Percentiles rank a stretch among this genome's conserved stretches.
These are phyloP conservation scores for Crepidodera aurea DNA, from an alignment of 2,888 invertebrate species.

Conservation along the genomic window DNA sequence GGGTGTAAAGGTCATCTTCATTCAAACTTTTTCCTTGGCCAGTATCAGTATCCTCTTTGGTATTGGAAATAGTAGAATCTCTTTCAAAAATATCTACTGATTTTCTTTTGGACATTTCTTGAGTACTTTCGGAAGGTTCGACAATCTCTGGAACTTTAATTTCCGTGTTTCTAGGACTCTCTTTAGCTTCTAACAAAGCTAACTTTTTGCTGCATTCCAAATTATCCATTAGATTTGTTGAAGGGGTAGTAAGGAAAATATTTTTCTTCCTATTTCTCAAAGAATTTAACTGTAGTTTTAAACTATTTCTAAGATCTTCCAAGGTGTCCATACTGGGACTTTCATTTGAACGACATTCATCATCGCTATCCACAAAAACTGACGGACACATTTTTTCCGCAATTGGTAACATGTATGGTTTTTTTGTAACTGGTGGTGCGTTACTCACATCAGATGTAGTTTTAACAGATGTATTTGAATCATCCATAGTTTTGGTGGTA, in stretches of 20 bases:
- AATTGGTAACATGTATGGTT: background rate
- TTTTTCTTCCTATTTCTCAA: constrained; percentile 49
- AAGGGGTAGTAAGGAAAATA: constrained; percentile 32
- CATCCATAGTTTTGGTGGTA: background rate
- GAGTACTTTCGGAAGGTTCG: background rate
- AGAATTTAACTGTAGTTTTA: constrained; percentile 48
- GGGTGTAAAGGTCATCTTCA: constrained; percentile 29
- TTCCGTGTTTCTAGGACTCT: background rate
- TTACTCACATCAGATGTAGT: background rate
- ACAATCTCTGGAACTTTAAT: background rate
- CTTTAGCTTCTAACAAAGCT: constrained; percentile 11
- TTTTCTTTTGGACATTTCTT: background rate
- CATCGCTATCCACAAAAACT: constrained; percentile 4
- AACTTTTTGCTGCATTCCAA: constrained; percentile 28
- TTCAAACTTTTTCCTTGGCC: background rate
- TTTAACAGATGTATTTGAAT: background rate
- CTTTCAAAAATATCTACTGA: constrained; percentile 4
- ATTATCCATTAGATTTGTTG: constrained; percentile 26
- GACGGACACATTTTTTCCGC: background rate
- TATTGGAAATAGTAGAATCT: background rate
- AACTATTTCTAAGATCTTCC: constrained; percentile 48
- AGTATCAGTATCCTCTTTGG: background rate
- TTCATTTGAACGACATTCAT: background rate
- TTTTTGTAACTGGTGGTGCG: background rate
- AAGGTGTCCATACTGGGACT: background rate